phyloP scores from a whole-genome alignment of 2,797 vertebrate genomes.

The Phoeniculus purpureus region DNA sequence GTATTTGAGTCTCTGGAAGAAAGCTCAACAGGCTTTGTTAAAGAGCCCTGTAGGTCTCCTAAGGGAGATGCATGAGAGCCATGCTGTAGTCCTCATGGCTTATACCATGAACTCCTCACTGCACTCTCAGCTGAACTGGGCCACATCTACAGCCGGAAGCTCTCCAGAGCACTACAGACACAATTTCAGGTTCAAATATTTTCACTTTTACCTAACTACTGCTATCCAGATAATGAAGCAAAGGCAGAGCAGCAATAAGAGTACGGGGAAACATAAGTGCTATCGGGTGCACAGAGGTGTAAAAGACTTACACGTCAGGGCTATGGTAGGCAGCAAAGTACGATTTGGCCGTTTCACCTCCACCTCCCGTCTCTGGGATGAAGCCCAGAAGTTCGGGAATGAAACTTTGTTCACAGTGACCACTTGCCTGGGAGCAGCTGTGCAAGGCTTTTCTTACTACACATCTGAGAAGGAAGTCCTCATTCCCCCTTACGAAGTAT shows the following conservation, averaged over 20 bases:
- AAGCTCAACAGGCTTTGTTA: constrained; percentile 16
- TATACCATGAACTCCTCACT: constrained; percentile 56
- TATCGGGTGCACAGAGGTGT: constrained; percentile 46
- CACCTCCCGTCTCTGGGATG: constrained; percentile 38
- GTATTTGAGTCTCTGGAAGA: constrained; percentile 56
- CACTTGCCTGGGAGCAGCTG: constrained; percentile 69
- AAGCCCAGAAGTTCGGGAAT: constrained; percentile 46
- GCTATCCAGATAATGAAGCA: constrained; percentile 70
- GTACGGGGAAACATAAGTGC: neutral
- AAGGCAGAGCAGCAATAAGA: neutral
- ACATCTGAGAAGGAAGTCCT: constrained; percentile 62
- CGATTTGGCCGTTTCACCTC: constrained; percentile 74
- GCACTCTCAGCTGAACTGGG: constrained; percentile 42
- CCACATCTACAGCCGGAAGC: constrained; percentile 34
- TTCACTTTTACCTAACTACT: constrained; percentile 76
- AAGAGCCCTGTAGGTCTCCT: constrained; percentile 33
- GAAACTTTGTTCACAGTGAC: constrained; percentile 66
- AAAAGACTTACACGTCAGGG: neutral
- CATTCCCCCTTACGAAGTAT: constrained; percentile 71
- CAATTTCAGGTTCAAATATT: constrained; percentile 72
- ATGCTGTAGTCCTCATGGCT: constrained; percentile 50
- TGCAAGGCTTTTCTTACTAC: constrained; percentile 67
- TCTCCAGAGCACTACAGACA: constrained; percentile 51
- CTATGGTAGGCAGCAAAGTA: constrained; percentile 8
- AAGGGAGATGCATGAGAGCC: constrained; percentile 29